Percentiles rank a stretch among this genome's conserved stretches.
Conservation (phyloP, 2,888 invertebrate genomes). For the Bibio marci region DNA sequence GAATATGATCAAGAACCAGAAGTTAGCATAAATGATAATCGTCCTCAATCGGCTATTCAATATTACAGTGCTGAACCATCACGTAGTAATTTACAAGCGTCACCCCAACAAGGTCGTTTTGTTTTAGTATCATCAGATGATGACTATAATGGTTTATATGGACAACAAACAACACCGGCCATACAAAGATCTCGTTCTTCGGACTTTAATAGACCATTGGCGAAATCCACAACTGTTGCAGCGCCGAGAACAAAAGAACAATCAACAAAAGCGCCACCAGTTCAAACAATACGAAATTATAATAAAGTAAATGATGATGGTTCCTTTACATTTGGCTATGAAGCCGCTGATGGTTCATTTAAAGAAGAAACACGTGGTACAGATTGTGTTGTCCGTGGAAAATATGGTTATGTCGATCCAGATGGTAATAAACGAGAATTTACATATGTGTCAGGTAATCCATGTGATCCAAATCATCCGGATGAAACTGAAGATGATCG, state of each 20-base stretch:
- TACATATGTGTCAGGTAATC: slow-evolving; percentile 72
- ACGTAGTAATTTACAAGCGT: slow-evolving; percentile 12
- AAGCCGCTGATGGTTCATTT: slow-evolving; percentile 71
- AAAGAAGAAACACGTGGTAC: slow-evolving; percentile 74
- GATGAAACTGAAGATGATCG: slow-evolving; percentile 45
- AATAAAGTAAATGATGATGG: slow-evolving; percentile 53
- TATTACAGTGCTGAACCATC: slow-evolving; percentile 26
- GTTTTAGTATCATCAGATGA: slow-evolving; percentile 29
- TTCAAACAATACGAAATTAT: slow-evolving; percentile 68
- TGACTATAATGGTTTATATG: slow-evolving; percentile 31
- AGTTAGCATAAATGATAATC: slow-evolving; percentile 25
- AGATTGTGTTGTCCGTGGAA: slow-evolving; percentile 72
- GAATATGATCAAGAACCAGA: slow-evolving; percentile 29
- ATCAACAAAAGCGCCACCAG: slow-evolving; percentile 47
- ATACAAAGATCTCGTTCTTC: slow-evolving; percentile 10
- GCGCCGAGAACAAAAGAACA: slow-evolving; percentile 37
- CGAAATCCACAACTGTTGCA: slow-evolving; percentile 21
- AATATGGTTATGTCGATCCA: slow-evolving; percentile 75
- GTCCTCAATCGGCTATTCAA: slow-evolving; percentile 22
- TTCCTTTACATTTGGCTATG: slow-evolving; percentile 34
- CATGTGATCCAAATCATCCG: slow-evolving; percentile 70
- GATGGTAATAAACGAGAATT: slow-evolving; percentile 75
- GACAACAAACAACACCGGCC: slow-evolving; percentile 25
- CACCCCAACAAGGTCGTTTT: slow-evolving; percentile 16
- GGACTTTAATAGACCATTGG: slow-evolving; percentile 13